These are phyloP conservation scores for Trachythela sp. DNA, from an alignment of 64 coral and sea anemone species.

Conservation along the genomic window DNA sequence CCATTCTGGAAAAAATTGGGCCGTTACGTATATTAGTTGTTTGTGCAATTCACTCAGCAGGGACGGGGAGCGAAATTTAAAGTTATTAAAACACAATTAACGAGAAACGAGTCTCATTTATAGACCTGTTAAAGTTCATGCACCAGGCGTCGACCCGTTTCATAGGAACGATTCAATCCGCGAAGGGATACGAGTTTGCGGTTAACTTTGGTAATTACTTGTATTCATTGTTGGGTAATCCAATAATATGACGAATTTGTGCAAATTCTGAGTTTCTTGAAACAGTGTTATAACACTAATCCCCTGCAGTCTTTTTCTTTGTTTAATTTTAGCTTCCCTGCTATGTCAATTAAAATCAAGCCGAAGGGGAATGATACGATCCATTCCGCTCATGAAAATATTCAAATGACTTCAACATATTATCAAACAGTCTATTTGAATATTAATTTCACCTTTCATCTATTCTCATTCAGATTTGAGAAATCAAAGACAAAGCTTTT, in stretches of 20 bases:
- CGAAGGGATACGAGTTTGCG: background rate
- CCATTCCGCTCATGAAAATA: background rate
- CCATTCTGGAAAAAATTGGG: background rate
- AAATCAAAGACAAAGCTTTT: background rate
- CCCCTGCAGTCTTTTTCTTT: background rate
- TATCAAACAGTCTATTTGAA: background rate
- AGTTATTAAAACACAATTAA: constrained; percentile 6
- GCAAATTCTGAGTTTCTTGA: background rate
- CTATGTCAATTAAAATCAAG: background rate
- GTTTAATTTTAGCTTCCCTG: background rate
- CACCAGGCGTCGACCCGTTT: background rate
- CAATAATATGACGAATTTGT: background rate
- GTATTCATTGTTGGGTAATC: background rate
- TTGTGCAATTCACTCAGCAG: background rate
- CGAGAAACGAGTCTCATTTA: background rate
- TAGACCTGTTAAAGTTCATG: background rate
- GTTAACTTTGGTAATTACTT: background rate
- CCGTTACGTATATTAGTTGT: background rate
- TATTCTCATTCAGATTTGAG: background rate
- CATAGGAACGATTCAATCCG: background rate
- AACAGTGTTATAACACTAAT: background rate
- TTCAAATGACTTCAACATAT: too few relatives aligned
- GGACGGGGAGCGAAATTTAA: background rate
- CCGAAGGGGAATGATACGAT: background rate
- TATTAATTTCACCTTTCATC: background rate